Evolutionary conservation across 2,113 vertebrate species (phyloP).

Genomic region (Pelecanoides urinatrix): DNA sequence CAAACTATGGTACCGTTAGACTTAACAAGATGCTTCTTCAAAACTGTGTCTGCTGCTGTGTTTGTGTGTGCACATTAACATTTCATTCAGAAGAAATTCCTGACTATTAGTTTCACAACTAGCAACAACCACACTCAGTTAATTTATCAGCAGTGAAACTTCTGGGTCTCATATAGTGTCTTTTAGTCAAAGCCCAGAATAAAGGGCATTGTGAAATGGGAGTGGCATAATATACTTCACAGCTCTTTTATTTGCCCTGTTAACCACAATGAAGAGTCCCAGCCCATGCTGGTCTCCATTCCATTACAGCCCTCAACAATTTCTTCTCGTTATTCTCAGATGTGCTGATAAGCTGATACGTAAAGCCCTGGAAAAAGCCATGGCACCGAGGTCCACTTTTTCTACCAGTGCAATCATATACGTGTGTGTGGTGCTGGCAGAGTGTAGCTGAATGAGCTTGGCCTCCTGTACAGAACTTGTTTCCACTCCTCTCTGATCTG

Average conservation of each 20-base stretch:
- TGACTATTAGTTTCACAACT: neutral
- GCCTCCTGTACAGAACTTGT: neutral
- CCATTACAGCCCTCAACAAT: neutral
- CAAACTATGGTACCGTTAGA: neutral
- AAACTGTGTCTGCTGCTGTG: neutral
- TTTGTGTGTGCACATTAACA: neutral
- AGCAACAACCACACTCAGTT: neutral
- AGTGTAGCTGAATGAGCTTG: neutral
- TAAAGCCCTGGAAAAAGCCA: neutral
- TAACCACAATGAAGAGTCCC: neutral
- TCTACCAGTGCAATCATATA: neutral
- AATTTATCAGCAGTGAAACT: neutral
- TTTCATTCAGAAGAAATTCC: neutral
- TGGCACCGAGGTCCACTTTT: neutral
- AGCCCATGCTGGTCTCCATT: neutral
- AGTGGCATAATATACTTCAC: neutral
- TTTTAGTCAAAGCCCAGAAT: neutral
- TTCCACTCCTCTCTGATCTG: neutral
- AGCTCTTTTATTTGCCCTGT: neutral
- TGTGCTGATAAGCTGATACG: neutral
- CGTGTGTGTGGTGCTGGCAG: neutral
- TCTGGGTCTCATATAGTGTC: neutral
- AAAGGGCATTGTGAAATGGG: neutral
- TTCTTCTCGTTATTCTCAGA: neutral
- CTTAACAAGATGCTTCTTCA: neutral